Conservation (phyloP, 2,113 vertebrate species). For the Erythrolamprus reginae region DNA sequence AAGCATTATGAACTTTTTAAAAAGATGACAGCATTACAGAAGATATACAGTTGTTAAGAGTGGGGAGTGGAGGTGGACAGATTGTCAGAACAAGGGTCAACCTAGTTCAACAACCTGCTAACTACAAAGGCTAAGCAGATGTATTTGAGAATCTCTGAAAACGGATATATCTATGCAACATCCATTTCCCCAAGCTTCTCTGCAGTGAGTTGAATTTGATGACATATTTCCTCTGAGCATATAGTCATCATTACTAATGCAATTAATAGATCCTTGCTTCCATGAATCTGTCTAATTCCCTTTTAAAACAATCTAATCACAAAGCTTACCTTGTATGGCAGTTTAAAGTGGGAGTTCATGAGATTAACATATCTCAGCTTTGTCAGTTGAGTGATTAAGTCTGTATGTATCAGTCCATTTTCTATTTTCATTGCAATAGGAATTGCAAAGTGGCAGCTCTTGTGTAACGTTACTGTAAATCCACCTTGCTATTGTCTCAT, state of each 20-base stretch:
- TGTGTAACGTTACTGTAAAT: neutral
- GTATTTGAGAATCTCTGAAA: neutral
- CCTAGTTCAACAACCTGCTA: neutral
- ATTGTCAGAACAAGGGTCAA: neutral
- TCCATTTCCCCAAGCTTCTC: neutral
- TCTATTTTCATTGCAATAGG: neutral
- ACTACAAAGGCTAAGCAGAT: neutral
- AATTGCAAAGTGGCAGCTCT: neutral
- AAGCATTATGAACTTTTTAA: slow-evolving; percentile 43
- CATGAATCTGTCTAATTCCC: neutral
- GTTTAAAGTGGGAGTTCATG: neutral
- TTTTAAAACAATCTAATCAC: neutral
- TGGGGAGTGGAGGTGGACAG: neutral
- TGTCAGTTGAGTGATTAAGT: neutral
- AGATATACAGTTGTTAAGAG: neutral
- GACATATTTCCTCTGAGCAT: neutral
- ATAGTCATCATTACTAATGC: neutral
- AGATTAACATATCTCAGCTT: neutral
- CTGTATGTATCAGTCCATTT: neutral
- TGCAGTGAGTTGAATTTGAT: neutral
- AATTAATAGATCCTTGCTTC: neutral
- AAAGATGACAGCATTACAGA: slow-evolving; percentile 27
- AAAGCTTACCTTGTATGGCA: neutral
- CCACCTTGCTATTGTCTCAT: neutral
- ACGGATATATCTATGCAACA: neutral